These are phyloP conservation scores for Tolmerus cingulatus DNA, from an alignment of 2,888 invertebrate species.

Conservation along the genomic window DNA sequence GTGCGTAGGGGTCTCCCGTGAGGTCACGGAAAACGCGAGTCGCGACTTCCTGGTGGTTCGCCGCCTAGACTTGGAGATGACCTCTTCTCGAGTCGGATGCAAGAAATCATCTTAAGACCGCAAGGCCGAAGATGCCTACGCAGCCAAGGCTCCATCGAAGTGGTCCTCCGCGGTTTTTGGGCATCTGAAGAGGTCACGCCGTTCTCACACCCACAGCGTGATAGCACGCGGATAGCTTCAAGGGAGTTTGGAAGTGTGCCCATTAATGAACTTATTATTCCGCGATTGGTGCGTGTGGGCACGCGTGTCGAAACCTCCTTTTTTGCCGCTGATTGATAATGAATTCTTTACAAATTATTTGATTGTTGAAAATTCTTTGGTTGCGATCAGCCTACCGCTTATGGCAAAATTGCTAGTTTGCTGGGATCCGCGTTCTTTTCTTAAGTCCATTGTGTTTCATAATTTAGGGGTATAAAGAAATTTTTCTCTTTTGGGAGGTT, in stretches of 20 bases:
- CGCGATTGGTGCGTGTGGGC: background rate
- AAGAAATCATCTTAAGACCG: background rate
- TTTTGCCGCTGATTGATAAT: background rate
- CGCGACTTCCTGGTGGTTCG: background rate
- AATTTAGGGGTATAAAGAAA: background rate
- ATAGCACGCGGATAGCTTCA: background rate
- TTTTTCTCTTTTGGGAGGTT: background rate
- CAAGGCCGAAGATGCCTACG: conserved; percentile 11
- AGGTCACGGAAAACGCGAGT: background rate
- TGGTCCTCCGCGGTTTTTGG: background rate
- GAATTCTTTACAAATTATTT: background rate
- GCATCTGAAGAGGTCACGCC: background rate
- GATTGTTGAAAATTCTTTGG: background rate
- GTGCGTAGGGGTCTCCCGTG: background rate
- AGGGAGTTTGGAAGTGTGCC: background rate
- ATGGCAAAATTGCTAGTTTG: background rate
- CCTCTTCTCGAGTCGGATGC: background rate
- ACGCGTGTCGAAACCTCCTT: background rate
- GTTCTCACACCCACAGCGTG: conserved; percentile 5
- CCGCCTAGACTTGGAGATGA: background rate
- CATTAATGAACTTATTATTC: background rate
- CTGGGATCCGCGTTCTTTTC: background rate
- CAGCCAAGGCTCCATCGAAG: background rate
- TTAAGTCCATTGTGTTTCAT: background rate
- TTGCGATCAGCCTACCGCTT: background rate